phyloP scores from a whole-genome alignment of 2,797 vertebrate species.

The Decapterus maruadsi region DNA sequence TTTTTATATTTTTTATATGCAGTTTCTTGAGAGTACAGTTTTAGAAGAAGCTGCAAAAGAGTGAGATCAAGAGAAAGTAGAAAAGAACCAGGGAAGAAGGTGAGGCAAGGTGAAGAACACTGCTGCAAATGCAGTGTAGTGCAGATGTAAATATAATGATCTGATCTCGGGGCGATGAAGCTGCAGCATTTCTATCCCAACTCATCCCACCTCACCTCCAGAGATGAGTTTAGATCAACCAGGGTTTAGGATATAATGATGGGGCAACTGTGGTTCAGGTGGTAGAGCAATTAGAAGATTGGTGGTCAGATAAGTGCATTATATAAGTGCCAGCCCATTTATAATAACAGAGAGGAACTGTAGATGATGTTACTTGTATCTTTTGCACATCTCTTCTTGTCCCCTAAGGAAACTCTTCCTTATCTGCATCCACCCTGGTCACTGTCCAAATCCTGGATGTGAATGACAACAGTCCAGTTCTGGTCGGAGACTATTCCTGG shows the following conservation, averaged over 20 bases:
- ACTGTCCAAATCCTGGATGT: conserved; percentile 88
- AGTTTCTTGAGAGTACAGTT: neutral
- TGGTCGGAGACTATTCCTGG: conserved; percentile 85
- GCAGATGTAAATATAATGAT: neutral
- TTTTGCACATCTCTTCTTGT: neutral
- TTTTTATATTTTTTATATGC: neutral
- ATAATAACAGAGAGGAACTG: no score
- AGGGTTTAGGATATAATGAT: neutral
- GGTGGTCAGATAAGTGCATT: no score
- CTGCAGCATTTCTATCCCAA: neutral
- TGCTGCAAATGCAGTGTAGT: neutral
- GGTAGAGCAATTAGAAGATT: no score
- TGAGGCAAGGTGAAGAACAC: neutral
- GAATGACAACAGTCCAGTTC: conserved; percentile 84
- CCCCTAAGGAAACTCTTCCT: conserved; percentile 83
- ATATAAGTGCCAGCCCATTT: no score
- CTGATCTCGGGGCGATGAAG: neutral
- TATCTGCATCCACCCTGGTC: conserved; percentile 85
- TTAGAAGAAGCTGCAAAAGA: neutral
- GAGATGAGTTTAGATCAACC: neutral
- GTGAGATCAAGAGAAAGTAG: neutral
- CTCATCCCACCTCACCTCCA: neutral
- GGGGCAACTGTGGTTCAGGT: no score
- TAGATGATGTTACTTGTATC: neutral
- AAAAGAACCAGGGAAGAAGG: neutral